These are phyloP conservation scores for Athripsodes cinereus DNA, from an alignment of 2,888 invertebrate genomes.

Conservation along the genomic window DNA sequence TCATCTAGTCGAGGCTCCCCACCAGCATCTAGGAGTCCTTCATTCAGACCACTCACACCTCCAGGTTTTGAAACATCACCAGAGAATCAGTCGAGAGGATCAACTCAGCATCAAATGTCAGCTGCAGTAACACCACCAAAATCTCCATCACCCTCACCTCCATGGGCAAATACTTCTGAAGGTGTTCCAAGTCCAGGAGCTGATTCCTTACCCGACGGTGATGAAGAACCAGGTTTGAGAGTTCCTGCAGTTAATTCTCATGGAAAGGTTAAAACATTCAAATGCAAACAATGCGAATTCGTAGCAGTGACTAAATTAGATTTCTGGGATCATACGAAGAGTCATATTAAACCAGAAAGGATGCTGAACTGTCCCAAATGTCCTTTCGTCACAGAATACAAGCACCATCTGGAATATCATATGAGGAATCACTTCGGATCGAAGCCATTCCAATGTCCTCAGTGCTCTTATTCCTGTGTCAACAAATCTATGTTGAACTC, in stretches of 20 bases:
- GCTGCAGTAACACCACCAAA: constrained; percentile 45
- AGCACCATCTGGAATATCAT: constrained; percentile 97
- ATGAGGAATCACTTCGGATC: constrained; percentile 89
- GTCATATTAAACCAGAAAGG: constrained; percentile 92
- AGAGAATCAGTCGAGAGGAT: constrained; percentile 35
- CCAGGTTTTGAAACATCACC: constrained; percentile 48
- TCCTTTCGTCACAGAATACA: constrained; percentile 97
- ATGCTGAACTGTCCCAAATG: constrained; percentile 86
- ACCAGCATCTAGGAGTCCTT: constrained; percentile 39
- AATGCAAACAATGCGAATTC: constrained; percentile 89
- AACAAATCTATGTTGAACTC: constrained; percentile 99
- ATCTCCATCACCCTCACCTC: constrained; percentile 38
- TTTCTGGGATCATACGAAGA: constrained; percentile 88
- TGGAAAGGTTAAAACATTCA: constrained; percentile 81
- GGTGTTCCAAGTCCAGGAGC: constrained; percentile 21
- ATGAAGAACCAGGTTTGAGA: constrained; percentile 54
- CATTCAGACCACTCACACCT: constrained; percentile 55
- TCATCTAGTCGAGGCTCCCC: constrained; percentile 51
- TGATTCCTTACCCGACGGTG: constrained; percentile 36
- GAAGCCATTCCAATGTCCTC: constrained; percentile 91
- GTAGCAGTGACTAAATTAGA: constrained; percentile 81
- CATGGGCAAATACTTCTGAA: constrained; percentile 17
- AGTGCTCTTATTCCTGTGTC: constrained; percentile 89
- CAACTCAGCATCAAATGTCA: constrained; percentile 38
- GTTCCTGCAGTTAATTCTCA: constrained; percentile 67